Evolutionary conservation across 2,888 invertebrate genomes (phyloP), one percentile per base, ranked within the genome.

Genomic region (Leistus spinibarbis): DNA sequence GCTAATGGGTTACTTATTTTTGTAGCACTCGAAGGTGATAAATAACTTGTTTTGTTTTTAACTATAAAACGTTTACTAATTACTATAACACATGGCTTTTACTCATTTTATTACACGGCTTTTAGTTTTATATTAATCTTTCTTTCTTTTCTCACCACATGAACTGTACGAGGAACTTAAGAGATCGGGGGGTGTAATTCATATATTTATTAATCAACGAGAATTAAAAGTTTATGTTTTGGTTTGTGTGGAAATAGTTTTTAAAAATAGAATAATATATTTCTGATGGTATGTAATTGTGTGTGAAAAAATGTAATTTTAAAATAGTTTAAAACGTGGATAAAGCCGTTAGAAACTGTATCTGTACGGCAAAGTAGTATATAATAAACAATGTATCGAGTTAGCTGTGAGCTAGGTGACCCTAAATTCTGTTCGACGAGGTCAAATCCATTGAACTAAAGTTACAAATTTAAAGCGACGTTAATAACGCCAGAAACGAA

Each of bases 391-490:
- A 40, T 40, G 40, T 40, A 40, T 40, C 7, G 40, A 40, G 13
- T 40, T 40, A 2, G 40, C 40, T 40, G 40, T 40, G 40, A 40
- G 40, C 40, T 40, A 40, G 40, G 40, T 40, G 40, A 40, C 40
- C 40, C 40, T 40, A 40, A 40, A 40, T 40, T 40, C 40, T 40
- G 10, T 3, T 5, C 40, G 40, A 19, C 22, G 60, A 60, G 60
- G 60, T 60, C 60, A 60, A 60, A 60, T 20, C 10, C 60, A 60
- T 66, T 66, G 66, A 66, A 66, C 66, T 54, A 23, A 54, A 22
- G 68, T 54, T 54, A 64, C 70, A 70, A 70, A 70, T 70, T 70
- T 70, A 70, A 63, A 70, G 63, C 53, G 70, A 63, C 70, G 70
- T 62, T 71, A 71, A 71, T 71, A 71, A 71, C 71, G 40, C 40